phyloP scores from a whole-genome alignment of 2,113 vertebrate genomes.

The Xerus inauris region DNA sequence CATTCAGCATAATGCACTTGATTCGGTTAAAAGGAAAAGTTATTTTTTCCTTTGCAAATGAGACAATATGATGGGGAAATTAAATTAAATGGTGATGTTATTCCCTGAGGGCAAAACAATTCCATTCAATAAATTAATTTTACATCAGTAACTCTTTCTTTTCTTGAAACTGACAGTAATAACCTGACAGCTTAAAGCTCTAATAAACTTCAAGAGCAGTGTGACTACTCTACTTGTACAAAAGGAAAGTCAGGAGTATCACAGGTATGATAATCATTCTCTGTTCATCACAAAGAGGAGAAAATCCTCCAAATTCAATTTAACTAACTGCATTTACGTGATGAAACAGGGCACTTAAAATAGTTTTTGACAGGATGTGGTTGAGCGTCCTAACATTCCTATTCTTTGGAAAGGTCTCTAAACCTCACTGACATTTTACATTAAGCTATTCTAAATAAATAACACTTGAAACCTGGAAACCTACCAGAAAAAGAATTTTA shows the following conservation, averaged over 20 bases:
- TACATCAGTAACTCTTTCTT: conserved; percentile 89
- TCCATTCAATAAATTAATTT: conserved; percentile 92
- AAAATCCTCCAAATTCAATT: conserved; percentile 85
- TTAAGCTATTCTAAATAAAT: conserved; percentile 85
- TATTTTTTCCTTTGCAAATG: conserved; percentile 87
- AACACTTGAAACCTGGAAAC: conserved; percentile 81
- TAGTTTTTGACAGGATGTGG: conserved; percentile 84
- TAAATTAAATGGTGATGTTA: conserved; percentile 91
- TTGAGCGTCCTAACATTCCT: conserved; percentile 81
- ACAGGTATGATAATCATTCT: conserved; percentile 82
- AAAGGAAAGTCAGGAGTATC: conserved; percentile 67
- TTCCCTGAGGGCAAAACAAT: conserved; percentile 90
- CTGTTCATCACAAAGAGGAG: conserved; percentile 80
- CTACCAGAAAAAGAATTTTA: conserved; percentile 70
- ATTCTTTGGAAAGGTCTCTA: conserved; percentile 83
- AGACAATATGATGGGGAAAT: conserved; percentile 90
- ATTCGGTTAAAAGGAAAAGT: conserved; percentile 85
- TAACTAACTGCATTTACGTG: conserved; percentile 83
- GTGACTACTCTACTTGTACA: conserved; percentile 73
- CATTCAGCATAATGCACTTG: conserved; percentile 81
- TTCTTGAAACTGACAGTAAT: conserved; percentile 90
- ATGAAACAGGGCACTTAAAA: conserved; percentile 83
- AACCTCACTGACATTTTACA: conserved; percentile 84
- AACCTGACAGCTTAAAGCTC: conserved; percentile 90
- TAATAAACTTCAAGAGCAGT: conserved; percentile 89